A percentile compares a stretch with the other conserved stretches of the same genome.
Evolutionary conservation across 2,113 vertebrate species (phyloP).

Genomic region (Myotis brandtii): DNA sequence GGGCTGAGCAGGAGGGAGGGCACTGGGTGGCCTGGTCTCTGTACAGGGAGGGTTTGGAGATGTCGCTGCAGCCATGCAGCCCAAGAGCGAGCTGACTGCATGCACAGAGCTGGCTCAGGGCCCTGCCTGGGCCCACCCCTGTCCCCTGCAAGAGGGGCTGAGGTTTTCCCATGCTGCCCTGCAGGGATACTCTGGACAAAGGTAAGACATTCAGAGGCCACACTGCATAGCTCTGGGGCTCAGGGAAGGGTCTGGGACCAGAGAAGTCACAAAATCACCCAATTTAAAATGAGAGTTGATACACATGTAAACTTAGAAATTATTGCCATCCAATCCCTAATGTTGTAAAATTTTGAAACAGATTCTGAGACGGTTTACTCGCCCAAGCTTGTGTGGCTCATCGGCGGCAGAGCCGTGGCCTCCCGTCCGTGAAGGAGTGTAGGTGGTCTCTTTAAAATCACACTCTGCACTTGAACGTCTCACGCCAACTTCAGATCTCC

Average conservation of each 20-base stretch:
- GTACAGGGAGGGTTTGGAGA: rapidly evolving
- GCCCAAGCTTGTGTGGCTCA: background rate
- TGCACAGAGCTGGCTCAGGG: background rate
- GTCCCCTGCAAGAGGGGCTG: background rate
- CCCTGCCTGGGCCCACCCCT: too few relatives aligned
- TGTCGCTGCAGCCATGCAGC: background rate
- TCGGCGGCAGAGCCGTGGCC: background rate
- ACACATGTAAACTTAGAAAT: background rate
- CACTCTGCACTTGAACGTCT: background rate
- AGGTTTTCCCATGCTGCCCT: background rate
- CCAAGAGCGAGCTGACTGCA: background rate
- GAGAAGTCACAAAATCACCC: background rate
- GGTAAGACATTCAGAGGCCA: too few relatives aligned
- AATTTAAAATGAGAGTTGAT: background rate
- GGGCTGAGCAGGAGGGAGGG: background rate
- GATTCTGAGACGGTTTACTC: background rate
- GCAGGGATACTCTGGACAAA: background rate
- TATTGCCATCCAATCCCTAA: background rate
- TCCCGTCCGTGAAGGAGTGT: background rate
- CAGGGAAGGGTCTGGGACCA: background rate
- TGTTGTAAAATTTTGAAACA: background rate
- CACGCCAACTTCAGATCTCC: slow-evolving; percentile 31
- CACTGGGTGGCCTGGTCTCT: background rate
- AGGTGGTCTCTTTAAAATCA: slow-evolving; percentile 26
- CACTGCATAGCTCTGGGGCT: rapidly evolving